These are phyloP conservation scores for Austrolebias charrua DNA, from an alignment of 2,797 vertebrate species.

Conservation along the genomic window DNA sequence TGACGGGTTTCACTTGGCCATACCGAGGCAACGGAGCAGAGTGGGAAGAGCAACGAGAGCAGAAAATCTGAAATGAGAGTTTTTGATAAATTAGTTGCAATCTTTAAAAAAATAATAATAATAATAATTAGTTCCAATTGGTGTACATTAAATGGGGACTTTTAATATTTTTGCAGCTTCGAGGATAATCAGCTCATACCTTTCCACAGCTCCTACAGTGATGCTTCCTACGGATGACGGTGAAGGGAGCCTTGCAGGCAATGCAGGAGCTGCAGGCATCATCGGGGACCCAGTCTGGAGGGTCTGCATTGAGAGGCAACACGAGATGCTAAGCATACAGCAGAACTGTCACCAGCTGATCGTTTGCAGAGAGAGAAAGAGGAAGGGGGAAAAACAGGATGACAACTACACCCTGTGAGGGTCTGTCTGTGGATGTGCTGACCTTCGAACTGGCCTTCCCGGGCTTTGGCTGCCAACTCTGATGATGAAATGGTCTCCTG, in stretches of 20 bases:
- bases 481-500: constrained; percentile 93
- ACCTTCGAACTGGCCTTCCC: constrained; percentile 96
- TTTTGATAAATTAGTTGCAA: background rate
- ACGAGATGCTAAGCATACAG: constrained; percentile 41
- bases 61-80: constrained; percentile 91
- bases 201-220: constrained; percentile 98
- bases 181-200: constrained; percentile 71
- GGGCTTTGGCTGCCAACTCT: constrained; percentile 91
- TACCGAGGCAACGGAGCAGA: constrained; percentile 95
- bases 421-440: constrained; percentile 41
- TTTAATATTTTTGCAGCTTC: background rate
- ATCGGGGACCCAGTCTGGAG: constrained; percentile 97
- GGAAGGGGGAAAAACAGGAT: background rate
- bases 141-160: background rate
- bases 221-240: constrained; percentile 96
- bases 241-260: constrained; percentile 95
- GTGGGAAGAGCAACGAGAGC: constrained; percentile 96
- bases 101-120: too few relatives aligned
- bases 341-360: constrained; percentile 12
- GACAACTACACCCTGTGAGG: constrained; percentile 23
- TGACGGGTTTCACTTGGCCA: constrained; percentile 94
- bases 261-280: constrained; percentile 94
- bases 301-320: constrained; percentile 78
- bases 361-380: background rate
- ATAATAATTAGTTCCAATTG: background rate